A percentile compares a stretch with the other conserved stretches of the same genome.
Evolutionary conservation across 2,797 vertebrate species (phyloP).

Genomic region (Pangasius macronema): DNA sequence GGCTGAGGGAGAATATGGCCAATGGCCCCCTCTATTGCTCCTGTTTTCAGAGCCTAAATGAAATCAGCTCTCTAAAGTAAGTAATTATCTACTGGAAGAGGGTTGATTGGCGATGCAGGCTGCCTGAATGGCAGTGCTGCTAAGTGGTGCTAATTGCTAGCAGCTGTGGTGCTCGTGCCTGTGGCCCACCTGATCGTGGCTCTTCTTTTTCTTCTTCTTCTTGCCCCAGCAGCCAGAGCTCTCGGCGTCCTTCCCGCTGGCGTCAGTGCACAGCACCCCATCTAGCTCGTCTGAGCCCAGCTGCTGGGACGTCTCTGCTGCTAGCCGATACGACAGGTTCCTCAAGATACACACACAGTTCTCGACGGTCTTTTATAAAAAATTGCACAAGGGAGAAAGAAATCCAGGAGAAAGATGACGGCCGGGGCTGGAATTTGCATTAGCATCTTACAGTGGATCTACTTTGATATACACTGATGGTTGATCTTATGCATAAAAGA

Average conservation of each 20-base stretch:
- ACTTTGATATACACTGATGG: not conserved
- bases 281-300: conserved; percentile 96
- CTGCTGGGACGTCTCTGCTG: conserved; percentile 97
- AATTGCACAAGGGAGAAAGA: conserved; percentile 7
- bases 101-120: conserved; percentile 51
- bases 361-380: conserved; percentile 86
- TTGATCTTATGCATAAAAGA: not conserved
- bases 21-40: conserved; percentile 36
- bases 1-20: conserved; percentile 45
- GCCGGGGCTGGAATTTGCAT: not conserved
- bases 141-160: conserved; percentile 64
- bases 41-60: conserved; percentile 59
- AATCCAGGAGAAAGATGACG: not conserved
- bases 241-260: conserved; percentile 89
- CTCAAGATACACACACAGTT: conserved; percentile 99
- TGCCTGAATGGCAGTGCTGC: conserved; percentile 37
- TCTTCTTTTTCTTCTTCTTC: conserved; percentile 99
- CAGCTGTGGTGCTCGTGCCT: conserved; percentile 67
- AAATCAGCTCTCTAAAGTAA: conserved; percentile 58
- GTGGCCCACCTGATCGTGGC: conserved; percentile 90
- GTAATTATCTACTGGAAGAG: conserved; percentile 56
- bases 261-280: conserved; percentile 91
- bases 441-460: not conserved
- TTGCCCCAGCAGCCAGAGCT: conserved; percentile 99
- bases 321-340: conserved; percentile 98